These are phyloP conservation scores for Dissostichus mawsoni DNA, from an alignment of 2,113 vertebrate genomes.

Conservation along the genomic window DNA sequence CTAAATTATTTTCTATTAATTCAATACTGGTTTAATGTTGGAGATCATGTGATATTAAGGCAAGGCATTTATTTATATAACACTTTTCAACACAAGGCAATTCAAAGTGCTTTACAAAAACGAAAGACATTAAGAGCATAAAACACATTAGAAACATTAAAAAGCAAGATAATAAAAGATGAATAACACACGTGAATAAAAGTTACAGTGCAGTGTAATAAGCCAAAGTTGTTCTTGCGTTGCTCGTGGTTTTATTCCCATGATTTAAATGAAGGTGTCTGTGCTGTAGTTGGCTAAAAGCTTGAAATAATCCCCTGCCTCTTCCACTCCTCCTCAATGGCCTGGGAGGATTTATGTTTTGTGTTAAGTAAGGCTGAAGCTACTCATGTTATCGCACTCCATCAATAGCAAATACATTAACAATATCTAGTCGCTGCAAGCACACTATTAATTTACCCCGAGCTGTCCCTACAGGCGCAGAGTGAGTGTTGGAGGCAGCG, in stretches of 20 bases:
- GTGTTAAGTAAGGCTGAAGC: constrained; percentile 91
- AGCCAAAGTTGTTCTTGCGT: background rate
- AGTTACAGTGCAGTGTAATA: too few relatives aligned
- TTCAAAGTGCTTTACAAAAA: too few relatives aligned
- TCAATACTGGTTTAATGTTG: background rate
- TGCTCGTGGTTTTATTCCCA: background rate
- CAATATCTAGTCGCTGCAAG: constrained; percentile 90
- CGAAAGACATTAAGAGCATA: too few relatives aligned
- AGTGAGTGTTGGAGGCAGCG: constrained; percentile 89
- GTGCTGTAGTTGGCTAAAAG: constrained; percentile 43
- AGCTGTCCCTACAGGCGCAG: constrained; percentile 87
- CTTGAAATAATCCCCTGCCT: constrained; percentile 37
- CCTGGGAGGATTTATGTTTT: constrained; percentile 89
- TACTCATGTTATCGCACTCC: constrained; percentile 90
- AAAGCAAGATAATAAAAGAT: too few relatives aligned
- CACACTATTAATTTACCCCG: constrained; percentile 91
- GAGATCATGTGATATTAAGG: constrained; percentile 24
- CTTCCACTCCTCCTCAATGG: constrained; percentile 72
- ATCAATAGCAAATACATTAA: constrained; percentile 91
- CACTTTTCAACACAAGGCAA: too few relatives aligned
- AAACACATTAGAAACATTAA: too few relatives aligned
- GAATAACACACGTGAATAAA: too few relatives aligned
- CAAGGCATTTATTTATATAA: too few relatives aligned
- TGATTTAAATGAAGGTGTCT: constrained; percentile 8
- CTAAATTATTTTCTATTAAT: background rate